Evolutionary conservation across 2,888 invertebrate genomes (phyloP).

Genomic region (Melieria picta): DNA sequence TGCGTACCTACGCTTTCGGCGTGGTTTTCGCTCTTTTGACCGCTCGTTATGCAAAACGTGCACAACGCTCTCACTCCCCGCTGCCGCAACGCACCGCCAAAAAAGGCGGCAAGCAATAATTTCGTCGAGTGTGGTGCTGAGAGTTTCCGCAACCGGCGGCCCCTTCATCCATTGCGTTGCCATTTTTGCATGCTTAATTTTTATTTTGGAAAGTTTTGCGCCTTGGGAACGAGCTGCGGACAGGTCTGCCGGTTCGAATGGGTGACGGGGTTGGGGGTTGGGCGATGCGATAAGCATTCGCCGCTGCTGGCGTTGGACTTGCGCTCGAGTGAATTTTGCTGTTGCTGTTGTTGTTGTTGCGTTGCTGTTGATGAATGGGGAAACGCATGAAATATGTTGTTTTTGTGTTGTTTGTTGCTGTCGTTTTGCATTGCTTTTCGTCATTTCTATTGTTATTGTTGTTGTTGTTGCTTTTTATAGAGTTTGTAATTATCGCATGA

Average conservation of each 20-base stretch:
- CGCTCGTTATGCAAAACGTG: too few species aligned
- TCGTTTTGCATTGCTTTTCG: not conserved
- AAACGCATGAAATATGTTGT: constrained; percentile 45
- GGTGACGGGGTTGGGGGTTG: not conserved
- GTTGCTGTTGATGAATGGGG: constrained; percentile 45
- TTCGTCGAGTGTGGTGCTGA: too few species aligned
- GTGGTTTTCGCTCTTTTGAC: not conserved
- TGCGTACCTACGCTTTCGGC: not conserved
- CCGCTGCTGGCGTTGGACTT: not conserved
- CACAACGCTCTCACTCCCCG: too few species aligned
- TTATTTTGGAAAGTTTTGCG: not conserved
- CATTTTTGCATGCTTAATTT: not conserved
- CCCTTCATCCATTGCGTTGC: not conserved
- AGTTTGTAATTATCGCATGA: constrained; percentile 55
- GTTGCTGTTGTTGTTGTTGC: too few species aligned
- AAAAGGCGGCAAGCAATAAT: too few species aligned
- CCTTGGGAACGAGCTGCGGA: not conserved
- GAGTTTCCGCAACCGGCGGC: not conserved
- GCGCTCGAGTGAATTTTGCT: constrained; percentile 15
- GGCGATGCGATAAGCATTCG: not conserved
- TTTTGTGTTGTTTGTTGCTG: not conserved
- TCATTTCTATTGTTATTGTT: constrained; percentile 31
- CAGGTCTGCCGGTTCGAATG: not conserved
- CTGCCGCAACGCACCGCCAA: too few species aligned
- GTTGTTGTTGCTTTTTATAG: not conserved